Evolutionary conservation across 2,113 vertebrate genomes (phyloP), one percentile per base, ranked within the genome.

Genomic region (Chascanopsetta lugubris): DNA sequence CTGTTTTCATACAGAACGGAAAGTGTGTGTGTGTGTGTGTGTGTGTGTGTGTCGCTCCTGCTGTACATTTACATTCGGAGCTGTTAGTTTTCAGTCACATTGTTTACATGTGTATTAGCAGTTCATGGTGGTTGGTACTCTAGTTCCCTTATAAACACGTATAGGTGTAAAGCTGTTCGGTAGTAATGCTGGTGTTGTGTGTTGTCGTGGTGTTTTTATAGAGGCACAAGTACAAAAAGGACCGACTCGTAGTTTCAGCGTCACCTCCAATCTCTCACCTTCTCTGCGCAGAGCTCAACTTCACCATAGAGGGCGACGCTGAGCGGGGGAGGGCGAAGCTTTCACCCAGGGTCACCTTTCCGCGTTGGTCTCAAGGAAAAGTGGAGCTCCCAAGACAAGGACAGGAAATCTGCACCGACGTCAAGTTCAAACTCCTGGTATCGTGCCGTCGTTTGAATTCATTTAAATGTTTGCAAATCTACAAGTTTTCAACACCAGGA

Each of bases 391-490:
- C 27, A 5, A 75, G 72, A 48, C 94, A 94, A 70, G 90, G 91
- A 8, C 80, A 69, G 18, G 72, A 65, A 58, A n/a, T 57, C 4
- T 98, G 96, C 76, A 85, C 91, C 20, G 83, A 83, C 21, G 84
- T 82, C 0, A 71, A 20, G 6, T 91, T 97, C 5, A 78, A 76
- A 56, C 89, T 98, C 42, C 90, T 93, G 94, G 96, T 97, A 34
- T 77, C 65, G 26, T 30, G 9, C 27, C 3, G 32, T 9, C 4
- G 26, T 42, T 42, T 42, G 32, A 11, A 11, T 29, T 29, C 27
- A 29, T 29, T 29, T 29, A 29, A 29, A 29, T 29, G 4, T 32
- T 11, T 57, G n/a, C 3, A 27, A 22, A 8, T 15, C 3, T 30
- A 21, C 29, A n/a, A 59, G 12, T 45, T 12, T 21, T 2, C 26